These are phyloP conservation scores for Peromyscus melanophrys DNA, from an alignment of 2,797 vertebrate species.

Conservation along the genomic window DNA sequence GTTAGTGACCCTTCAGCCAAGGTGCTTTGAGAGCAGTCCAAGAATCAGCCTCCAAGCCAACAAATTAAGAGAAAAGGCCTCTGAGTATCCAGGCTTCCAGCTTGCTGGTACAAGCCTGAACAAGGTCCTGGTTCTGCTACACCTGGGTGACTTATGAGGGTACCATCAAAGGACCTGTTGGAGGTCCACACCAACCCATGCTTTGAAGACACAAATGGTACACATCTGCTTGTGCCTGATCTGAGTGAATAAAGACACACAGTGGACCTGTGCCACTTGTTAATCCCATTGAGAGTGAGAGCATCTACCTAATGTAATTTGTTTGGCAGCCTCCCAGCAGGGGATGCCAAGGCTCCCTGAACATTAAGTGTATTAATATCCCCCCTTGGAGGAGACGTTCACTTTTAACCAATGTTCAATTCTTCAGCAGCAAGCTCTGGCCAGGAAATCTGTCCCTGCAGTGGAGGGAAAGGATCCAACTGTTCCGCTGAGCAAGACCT, in stretches of 20 bases:
- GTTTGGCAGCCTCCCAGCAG: slow-evolving; percentile 38
- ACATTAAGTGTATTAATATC: slow-evolving; percentile 72
- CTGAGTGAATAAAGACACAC: not conserved
- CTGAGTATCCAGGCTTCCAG: not conserved
- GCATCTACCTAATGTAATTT: slow-evolving; percentile 27
- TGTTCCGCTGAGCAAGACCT: not conserved
- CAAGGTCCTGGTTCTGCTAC: rapidly evolving
- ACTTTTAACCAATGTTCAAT: slow-evolving; percentile 70
- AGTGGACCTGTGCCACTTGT: not conserved
- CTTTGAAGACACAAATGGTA: not conserved
- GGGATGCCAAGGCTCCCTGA: slow-evolving; percentile 23
- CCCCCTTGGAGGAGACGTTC: slow-evolving; percentile 58
- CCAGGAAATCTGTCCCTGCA: slow-evolving; percentile 62
- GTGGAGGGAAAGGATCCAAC: slow-evolving; percentile 40
- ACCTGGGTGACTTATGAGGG: rapidly evolving
- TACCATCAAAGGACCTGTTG: rapidly evolving
- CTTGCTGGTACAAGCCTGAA: not conserved
- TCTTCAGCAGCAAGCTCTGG: slow-evolving; percentile 20
- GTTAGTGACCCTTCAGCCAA: rapidly evolving
- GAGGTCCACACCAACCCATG: rapidly evolving
- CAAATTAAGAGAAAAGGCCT: not conserved
- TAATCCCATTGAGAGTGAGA: slow-evolving; percentile 26
- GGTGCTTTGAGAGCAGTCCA: not conserved
- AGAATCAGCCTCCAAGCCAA: not conserved
- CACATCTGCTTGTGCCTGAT: not conserved